Conservation (phyloP, 2,113 vertebrate genomes). For the Burhinus oedicnemus region DNA sequence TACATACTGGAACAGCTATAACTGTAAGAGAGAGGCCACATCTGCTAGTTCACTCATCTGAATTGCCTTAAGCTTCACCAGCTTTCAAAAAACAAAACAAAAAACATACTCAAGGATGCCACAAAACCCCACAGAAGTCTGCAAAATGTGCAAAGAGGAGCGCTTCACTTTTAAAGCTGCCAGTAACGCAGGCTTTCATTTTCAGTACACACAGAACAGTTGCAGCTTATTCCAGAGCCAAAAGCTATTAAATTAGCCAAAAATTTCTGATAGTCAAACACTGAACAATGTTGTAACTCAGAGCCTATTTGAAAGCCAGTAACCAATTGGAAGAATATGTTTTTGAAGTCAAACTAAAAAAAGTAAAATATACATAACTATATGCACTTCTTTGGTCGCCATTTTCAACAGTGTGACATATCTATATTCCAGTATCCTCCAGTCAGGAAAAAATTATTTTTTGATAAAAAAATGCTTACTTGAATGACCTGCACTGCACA, state of each 20-base stretch:
- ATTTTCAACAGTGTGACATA: background rate
- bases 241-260: background rate
- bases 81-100: background rate
- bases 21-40: background rate
- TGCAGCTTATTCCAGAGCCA: background rate
- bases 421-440: background rate
- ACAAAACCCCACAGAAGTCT: background rate
- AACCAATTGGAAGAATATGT: background rate
- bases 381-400: background rate
- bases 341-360: background rate
- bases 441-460: background rate
- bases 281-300: background rate
- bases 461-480: background rate
- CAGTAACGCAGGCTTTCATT: background rate
- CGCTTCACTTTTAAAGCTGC: background rate
- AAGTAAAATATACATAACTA: background rate
- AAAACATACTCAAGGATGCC: background rate
- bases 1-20: background rate
- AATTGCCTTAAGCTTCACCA: background rate
- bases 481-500: background rate
- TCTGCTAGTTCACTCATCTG: background rate
- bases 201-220: background rate
- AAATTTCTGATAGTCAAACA: background rate
- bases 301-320: background rate
- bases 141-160: background rate